A percentile compares a stretch with the other conserved stretches of the same genome.
Conservation (phyloP, 1,140 invertebrate genomes). For the Ditylenchus dipsaci region DNA sequence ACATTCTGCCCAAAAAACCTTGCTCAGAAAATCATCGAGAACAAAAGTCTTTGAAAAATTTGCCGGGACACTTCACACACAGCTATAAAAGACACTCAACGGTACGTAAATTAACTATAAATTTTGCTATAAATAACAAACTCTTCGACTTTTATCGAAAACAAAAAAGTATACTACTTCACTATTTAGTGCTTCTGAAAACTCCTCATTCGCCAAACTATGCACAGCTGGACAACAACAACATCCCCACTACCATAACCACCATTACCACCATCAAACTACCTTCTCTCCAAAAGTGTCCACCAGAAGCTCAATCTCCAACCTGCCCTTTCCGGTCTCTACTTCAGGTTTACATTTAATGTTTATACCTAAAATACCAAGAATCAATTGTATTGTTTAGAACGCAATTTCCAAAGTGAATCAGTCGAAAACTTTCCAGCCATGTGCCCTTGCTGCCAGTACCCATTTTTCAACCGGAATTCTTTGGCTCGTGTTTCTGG, state of each 20-base stretch:
- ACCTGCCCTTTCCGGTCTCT: background rate
- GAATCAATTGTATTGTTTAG: background rate
- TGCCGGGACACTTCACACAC: too few relatives aligned
- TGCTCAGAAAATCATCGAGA: too few relatives aligned
- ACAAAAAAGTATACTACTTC: too few relatives aligned
- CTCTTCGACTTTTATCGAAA: too few relatives aligned
- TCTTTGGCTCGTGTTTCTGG: slow-evolving; percentile 40
- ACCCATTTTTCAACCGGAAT: slow-evolving; percentile 27
- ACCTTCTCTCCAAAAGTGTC: background rate
- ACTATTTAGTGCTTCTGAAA: background rate
- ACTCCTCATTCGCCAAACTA: background rate
- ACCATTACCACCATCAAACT: background rate
- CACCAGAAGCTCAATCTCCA: background rate
- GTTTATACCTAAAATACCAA: background rate
- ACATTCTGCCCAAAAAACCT: too few relatives aligned
- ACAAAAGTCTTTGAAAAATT: too few relatives aligned
- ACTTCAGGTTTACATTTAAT: background rate
- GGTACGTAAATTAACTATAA: too few relatives aligned
- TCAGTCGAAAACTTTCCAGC: background rate
- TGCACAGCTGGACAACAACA: background rate
- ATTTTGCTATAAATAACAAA: too few relatives aligned
- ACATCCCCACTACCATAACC: background rate
- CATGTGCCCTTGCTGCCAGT: slow-evolving; percentile 5
- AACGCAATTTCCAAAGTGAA: background rate
- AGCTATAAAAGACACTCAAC: too few relatives aligned